Conservation (phyloP, 2,888 invertebrate species). For the Sarcophaga rosellei region DNA sequence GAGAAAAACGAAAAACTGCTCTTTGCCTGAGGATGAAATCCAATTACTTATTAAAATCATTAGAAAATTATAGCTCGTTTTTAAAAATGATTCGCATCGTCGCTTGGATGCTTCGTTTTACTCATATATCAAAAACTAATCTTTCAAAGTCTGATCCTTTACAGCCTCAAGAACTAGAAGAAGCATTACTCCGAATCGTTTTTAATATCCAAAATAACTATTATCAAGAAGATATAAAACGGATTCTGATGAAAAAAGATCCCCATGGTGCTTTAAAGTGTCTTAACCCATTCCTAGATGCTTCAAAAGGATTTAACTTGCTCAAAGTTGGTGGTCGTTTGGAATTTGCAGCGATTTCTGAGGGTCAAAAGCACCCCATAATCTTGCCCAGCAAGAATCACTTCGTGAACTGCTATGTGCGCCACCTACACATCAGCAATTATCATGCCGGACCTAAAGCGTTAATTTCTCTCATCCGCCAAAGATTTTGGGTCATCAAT, state of each 20-base stretch:
- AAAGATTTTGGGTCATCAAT: conserved; percentile 59
- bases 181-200: background rate
- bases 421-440: conserved; percentile 56
- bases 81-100: too few species aligned
- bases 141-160: background rate
- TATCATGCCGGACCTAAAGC: conserved; percentile 63
- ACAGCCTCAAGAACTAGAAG: background rate
- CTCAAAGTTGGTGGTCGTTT: conserved; percentile 57
- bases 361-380: conserved; percentile 31
- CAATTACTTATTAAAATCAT: too few species aligned
- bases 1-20: too few species aligned
- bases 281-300: background rate
- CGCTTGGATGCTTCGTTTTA: too few species aligned
- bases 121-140: background rate
- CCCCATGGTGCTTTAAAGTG: background rate
- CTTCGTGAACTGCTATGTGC: conserved; percentile 42
- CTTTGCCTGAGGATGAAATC: too few species aligned
- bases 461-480: conserved; percentile 45
- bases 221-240: background rate
- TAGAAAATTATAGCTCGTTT: too few species aligned
- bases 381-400: conserved; percentile 39
- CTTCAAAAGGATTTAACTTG: background rate
- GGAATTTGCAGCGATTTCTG: conserved; percentile 14
- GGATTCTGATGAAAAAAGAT: background rate
- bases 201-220: background rate